Percentiles rank a stretch among this genome's conserved stretches.
Conservation (phyloP, 2,888 invertebrate species). For the Drosophila mimetica region DNA sequence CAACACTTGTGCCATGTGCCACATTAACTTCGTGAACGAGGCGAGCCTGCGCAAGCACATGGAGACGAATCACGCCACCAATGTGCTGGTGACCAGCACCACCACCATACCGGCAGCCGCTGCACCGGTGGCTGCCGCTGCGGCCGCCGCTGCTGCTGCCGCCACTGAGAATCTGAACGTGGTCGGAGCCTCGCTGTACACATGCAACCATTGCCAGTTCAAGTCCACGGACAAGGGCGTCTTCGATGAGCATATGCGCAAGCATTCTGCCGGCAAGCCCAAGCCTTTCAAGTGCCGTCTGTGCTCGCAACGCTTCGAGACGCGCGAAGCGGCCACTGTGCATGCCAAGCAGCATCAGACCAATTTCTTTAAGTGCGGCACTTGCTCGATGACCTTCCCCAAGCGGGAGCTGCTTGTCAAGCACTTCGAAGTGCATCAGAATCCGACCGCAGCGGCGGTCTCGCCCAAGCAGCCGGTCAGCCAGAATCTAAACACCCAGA, state of each 20-base stretch:
- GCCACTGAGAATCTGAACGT: slow-evolving; percentile 59
- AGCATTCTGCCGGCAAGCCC: slow-evolving; percentile 82
- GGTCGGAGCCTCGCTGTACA: slow-evolving; percentile 73
- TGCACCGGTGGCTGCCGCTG: slow-evolving; percentile 69
- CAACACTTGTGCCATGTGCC: slow-evolving; percentile 83
- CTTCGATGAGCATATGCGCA: slow-evolving; percentile 84
- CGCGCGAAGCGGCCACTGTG: slow-evolving; percentile 84
- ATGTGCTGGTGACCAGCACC: slow-evolving; percentile 81
- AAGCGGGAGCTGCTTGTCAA: slow-evolving; percentile 84
- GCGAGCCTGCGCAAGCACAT: slow-evolving; percentile 83
- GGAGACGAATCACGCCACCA: slow-evolving; percentile 84
- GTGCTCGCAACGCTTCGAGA: slow-evolving; percentile 84
- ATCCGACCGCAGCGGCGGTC: slow-evolving; percentile 46
- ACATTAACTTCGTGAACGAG: slow-evolving; percentile 83
- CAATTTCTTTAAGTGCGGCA: slow-evolving; percentile 84
- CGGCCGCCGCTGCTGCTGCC: slow-evolving; percentile 68
- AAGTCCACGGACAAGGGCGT: slow-evolving; percentile 83
- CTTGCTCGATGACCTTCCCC: slow-evolving; percentile 83
- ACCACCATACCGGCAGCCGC: slow-evolving; percentile 81
- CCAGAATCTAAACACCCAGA: slow-evolving; percentile 82
- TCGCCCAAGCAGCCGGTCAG: slow-evolving; percentile 51
- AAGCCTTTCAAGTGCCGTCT: slow-evolving; percentile 85
- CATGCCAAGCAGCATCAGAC: slow-evolving; percentile 85
- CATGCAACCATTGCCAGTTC: slow-evolving; percentile 84
- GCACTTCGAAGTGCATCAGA: slow-evolving; percentile 84